Evolutionary conservation across 2,113 vertebrate species (phyloP), one percentile per base, ranked within the genome.

Genomic region (Channa maculata): DNA sequence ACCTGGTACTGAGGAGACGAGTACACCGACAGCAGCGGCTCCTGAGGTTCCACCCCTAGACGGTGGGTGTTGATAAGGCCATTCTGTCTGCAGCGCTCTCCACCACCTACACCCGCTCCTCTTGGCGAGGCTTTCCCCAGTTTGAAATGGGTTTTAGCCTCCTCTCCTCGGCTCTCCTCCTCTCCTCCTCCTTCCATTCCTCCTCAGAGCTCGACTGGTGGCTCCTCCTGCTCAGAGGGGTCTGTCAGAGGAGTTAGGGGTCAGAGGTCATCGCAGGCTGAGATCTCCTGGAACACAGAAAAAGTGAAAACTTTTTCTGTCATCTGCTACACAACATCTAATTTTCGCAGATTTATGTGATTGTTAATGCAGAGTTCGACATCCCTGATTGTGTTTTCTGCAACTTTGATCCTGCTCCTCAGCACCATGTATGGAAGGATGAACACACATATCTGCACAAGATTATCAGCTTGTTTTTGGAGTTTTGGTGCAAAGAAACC

Each of bases 61-160:
- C 93, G 94, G 82, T 91, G 94, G 1, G 97, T 98, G 80, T 96
- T 96, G 78, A 98, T 97, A 69, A 97, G 91, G 8, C 96, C 96
- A 14, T 98, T 98, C 65, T 81, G 94, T 86, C 93, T 95, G 76
- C 68, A 85, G 65, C 72, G 0, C 0, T 93, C 89, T 72, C 43
- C 66, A 36, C 65, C 54, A 46, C 14, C 69, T 53, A 51, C 77
- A 37, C 63, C 62, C 3, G 11, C 69, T 53, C 59, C 77, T 45
- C 63, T 46, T 4, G 5, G 33, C 3, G 81, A 73, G 4, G 34
- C 45, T 15, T 93, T 95, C 50, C 61, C 85, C 65, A 83, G 93
- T 73, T 82, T 88, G 5, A 52, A 74, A 43, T 92, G 77, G 74
- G 88, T 52, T 0, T 67, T 90, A 65, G 88, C 91, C 82, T 94